Evolutionary conservation across 2,888 invertebrate genomes (phyloP).

Genomic region (Hartigia nigra): DNA sequence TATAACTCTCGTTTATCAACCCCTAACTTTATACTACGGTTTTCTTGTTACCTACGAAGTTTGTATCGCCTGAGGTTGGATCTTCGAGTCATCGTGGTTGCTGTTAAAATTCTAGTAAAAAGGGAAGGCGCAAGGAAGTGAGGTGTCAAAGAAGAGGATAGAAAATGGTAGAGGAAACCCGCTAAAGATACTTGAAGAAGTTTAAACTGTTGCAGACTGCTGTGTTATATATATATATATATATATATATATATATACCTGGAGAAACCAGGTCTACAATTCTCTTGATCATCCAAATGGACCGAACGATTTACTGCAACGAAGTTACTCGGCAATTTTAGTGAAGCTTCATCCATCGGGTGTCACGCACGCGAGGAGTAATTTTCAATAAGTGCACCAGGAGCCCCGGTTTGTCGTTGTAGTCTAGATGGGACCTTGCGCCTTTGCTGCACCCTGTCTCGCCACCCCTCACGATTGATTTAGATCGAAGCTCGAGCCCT

Average conservation of each 20-base stretch:
- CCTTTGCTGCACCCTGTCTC: constrained; percentile 2
- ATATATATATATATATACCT: neutral
- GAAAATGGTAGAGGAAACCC: neutral
- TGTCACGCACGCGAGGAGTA: constrained; percentile 46
- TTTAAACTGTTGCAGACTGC: neutral
- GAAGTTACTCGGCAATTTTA: neutral
- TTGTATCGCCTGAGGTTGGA: neutral
- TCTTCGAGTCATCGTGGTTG: neutral
- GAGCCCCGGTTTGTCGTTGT: neutral
- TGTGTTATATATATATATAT: neutral
- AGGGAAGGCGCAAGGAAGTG: neutral
- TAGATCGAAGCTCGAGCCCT: constrained; percentile 53
- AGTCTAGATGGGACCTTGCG: neutral
- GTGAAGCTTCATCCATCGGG: neutral
- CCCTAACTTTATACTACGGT: neutral
- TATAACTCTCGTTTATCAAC: neutral
- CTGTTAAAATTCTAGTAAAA: neutral
- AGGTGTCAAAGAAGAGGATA: neutral
- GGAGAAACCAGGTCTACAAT: neutral
- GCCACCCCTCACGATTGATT: constrained; percentile 49
- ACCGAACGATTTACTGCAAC: neutral
- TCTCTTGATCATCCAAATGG: neutral
- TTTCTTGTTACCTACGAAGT: neutral
- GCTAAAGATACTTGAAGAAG: neutral
- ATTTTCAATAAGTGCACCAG: constrained; percentile 50